These are phyloP conservation scores for Leucophenga maculata DNA, from an alignment of 2,888 invertebrate species.

Conservation along the genomic window DNA sequence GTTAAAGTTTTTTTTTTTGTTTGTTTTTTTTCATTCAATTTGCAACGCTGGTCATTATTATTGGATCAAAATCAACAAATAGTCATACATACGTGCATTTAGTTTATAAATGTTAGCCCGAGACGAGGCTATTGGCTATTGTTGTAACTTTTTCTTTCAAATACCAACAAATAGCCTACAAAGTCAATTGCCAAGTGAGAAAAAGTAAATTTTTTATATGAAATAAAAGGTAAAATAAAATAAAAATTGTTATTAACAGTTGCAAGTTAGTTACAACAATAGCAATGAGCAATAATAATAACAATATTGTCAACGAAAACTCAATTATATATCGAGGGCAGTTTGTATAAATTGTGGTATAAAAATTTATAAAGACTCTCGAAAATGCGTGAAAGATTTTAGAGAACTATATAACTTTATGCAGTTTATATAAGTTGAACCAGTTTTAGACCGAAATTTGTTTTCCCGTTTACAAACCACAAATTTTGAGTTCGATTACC, in stretches of 20 bases:
- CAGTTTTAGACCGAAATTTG: too few species aligned
- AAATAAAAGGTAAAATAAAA: not conserved
- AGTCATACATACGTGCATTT: not conserved
- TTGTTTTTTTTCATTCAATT: conserved; percentile 49
- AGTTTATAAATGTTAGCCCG: too few species aligned
- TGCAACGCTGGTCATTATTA: conserved; percentile 54
- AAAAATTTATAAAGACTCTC: too few species aligned
- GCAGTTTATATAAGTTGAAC: too few species aligned
- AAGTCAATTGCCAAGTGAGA: conserved; percentile 15
- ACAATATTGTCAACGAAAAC: conserved; percentile 6
- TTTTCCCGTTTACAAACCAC: too few species aligned
- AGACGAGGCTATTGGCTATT: too few species aligned
- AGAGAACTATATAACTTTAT: too few species aligned
- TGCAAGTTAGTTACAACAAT: conserved; percentile 3
- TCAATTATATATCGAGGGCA: not conserved
- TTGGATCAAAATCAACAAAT: conserved; percentile 7
- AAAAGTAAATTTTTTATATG: not conserved
- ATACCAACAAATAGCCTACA: too few species aligned
- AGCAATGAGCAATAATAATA: not conserved
- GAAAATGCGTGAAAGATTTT: too few species aligned
- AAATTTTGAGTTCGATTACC: too few species aligned
- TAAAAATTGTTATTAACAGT: conserved; percentile 1
- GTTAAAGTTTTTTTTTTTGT: conserved; percentile 32
- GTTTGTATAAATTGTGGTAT: not conserved
- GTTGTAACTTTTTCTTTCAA: conserved; percentile 11